Conservation (phyloP, 2,113 vertebrate species). For the Eulemur rufifrons region DNA sequence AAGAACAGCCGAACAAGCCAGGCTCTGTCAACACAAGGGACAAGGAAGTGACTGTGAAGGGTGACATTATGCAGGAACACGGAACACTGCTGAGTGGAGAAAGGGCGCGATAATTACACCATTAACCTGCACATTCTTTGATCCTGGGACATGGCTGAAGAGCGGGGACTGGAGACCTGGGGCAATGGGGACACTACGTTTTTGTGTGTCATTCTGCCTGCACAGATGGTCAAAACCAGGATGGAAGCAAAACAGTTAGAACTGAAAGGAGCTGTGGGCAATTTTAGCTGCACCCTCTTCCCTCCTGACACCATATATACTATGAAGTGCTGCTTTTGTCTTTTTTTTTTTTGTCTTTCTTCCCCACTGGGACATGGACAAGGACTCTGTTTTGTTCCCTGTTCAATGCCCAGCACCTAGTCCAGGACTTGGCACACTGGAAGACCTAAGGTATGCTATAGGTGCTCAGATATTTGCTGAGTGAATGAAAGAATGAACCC, state of each 20-base stretch:
- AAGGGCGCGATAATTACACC: accelerated
- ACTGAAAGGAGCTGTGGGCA: background rate
- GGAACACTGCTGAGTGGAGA: background rate
- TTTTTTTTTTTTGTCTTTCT: background rate
- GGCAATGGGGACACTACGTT: accelerated
- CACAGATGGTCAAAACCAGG: background rate
- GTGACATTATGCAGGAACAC: background rate
- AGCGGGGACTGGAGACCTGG: background rate
- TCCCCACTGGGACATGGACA: background rate
- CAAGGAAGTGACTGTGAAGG: background rate
- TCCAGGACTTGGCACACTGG: background rate
- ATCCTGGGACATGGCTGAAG: accelerated
- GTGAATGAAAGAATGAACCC: background rate
- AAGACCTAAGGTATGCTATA: background rate
- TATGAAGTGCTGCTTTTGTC: background rate
- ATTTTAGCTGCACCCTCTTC: too few species aligned
- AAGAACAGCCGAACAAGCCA: background rate
- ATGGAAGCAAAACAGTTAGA: background rate
- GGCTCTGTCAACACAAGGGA: background rate
- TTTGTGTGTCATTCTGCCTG: background rate
- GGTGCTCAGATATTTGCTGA: background rate
- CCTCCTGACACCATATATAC: background rate
- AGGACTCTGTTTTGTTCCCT: background rate
- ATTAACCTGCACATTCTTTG: accelerated
- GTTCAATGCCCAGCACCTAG: background rate